Evolutionary conservation across 2,113 vertebrate genomes (phyloP).

Genomic region (Gambusia holbrooki): DNA sequence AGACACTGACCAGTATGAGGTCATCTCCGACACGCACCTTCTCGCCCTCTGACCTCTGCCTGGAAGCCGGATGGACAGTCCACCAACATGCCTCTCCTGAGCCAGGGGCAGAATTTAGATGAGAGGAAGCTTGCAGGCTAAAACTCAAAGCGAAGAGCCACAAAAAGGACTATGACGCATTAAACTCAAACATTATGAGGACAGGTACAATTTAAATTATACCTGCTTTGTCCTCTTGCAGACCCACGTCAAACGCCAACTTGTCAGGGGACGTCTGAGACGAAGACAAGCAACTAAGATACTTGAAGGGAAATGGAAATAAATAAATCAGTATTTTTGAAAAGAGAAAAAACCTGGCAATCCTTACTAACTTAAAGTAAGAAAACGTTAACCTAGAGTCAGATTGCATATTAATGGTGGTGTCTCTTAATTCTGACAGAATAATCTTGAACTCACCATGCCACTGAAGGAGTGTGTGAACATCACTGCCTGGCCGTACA

Average conservation of each 20-base stretch:
- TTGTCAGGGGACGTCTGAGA: slow-evolving; percentile 91
- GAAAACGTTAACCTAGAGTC: neutral
- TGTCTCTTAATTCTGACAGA: neutral
- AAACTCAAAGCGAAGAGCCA: neutral
- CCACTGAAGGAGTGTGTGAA: slow-evolving; percentile 91
- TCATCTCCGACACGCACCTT: slow-evolving; percentile 95
- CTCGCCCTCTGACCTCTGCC: slow-evolving; percentile 92
- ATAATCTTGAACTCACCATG: slow-evolving; percentile 83
- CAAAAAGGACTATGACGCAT: neutral
- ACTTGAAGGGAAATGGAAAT: slow-evolving; percentile 72
- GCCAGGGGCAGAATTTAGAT: neutral
- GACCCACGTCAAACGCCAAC: slow-evolving; percentile 93
- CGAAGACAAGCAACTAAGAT: slow-evolving; percentile 91
- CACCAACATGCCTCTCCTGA: slow-evolving; percentile 87
- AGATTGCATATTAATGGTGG: no score
- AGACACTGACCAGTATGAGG: slow-evolving; percentile 93
- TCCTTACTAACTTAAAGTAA: neutral
- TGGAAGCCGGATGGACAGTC: slow-evolving; percentile 79
- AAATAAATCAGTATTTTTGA: neutral
- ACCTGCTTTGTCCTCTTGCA: slow-evolving; percentile 91
- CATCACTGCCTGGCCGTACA: slow-evolving; percentile 92
- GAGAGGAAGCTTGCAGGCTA: neutral
- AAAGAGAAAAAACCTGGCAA: neutral
- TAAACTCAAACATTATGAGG: neutral
- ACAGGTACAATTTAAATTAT: slow-evolving; percentile 1